Base-by-base conservation (phyloP, 1,140 invertebrate genomes). In the Panonychus citri region DNA sequence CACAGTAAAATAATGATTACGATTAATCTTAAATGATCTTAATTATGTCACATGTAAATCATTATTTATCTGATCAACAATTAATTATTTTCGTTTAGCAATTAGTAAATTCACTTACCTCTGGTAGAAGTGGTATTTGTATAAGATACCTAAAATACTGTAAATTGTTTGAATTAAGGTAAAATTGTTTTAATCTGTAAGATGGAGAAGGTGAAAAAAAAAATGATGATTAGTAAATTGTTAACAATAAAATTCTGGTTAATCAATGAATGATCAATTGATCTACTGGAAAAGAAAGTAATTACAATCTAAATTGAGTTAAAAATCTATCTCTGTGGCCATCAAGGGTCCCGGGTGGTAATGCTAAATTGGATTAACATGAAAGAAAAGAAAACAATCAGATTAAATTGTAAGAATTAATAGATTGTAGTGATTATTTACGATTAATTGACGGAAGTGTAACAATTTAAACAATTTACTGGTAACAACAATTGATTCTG, bases 71-170 rank as follows among this genome's bases (percentile, higher is more conserved):
- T 7, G 30, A 34, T 34, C 12, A 7, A 34, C 5, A 34, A 34
- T 34, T 34, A 34, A 34, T 34, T 34, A 56, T 56, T 57, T 54
- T 27, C 57, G n/a, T 51, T 28, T 30, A 51, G 21, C 17, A 59
- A 40, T 19, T 30, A 62, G 42, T 12, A 49, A 54, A 43, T 4
- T 25, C 19, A 46, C 63, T 70, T 73, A 85, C 83, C 67, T 90
- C 83, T 15, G 91, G 91, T 63, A 98, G 73, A 21, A 81, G 75
- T 13, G 93, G 91, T 63, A 98, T 82, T 56, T 85, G 83, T 57
- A 98, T 88, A 42, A 98, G 74, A 68, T 89, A 84, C 68, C 90
- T 87, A 69, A 97, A 98, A 74, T 97, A 98, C 69, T 98, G 94
- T 63, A 98, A 75, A 64, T 82, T 91, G 64, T 81, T 81, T 7